phyloP scores from a whole-genome alignment of 2,888 invertebrate species.

The Cotesia congregata region DNA sequence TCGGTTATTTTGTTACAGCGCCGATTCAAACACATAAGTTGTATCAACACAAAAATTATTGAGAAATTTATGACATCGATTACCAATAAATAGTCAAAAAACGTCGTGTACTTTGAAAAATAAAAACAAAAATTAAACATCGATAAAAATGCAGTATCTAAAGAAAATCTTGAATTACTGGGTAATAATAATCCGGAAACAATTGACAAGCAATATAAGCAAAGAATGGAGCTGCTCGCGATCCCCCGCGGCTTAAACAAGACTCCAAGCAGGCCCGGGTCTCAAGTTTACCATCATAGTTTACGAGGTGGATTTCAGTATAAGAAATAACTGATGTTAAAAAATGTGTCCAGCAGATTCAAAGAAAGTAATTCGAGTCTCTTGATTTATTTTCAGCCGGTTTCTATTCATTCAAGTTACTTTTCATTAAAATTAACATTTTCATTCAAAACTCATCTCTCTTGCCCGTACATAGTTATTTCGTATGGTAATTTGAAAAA shows the following conservation, averaged over 20 bases:
- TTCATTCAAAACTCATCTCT: neutral
- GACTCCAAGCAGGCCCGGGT: slow-evolving; percentile 1
- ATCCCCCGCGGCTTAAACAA: slow-evolving; percentile 33
- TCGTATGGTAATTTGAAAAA: neutral
- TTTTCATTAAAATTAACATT: neutral
- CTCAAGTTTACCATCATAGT: slow-evolving; percentile 50
- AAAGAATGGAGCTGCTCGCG: slow-evolving; percentile 1
- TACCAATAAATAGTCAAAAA: neutral
- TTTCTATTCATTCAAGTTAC: neutral
- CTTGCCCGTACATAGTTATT: neutral
- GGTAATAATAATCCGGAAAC: slow-evolving; percentile 36
- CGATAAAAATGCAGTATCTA: neutral
- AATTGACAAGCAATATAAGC: slow-evolving; percentile 23
- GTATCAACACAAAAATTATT: too few relatives aligned
- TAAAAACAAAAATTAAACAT: neutral
- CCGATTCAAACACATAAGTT: too few relatives aligned
- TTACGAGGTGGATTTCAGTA: slow-evolving; percentile 50
- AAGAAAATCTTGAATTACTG: slow-evolving; percentile 8
- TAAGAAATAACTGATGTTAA: neutral
- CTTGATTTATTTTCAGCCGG: neutral
- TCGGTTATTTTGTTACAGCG: too few relatives aligned
- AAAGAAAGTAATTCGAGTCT: neutral
- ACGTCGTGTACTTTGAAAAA: neutral
- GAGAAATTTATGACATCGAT: neutral
- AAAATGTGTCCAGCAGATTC: neutral